A percentile compares a stretch with the other conserved stretches of the same genome.
phyloP scores from a whole-genome alignment of 2,797 vertebrate genomes.

The Huso huso region DNA sequence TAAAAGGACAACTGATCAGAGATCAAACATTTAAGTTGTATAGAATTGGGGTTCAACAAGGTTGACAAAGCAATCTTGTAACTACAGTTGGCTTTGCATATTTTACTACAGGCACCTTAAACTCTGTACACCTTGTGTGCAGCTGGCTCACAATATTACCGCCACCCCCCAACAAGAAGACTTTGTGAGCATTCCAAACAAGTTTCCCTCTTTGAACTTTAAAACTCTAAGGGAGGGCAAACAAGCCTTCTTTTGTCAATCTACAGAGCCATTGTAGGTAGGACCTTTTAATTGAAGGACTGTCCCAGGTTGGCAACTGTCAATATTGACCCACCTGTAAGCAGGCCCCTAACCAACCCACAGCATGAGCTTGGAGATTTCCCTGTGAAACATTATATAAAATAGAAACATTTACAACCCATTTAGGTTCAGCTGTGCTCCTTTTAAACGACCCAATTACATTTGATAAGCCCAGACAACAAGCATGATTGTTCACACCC shows the following conservation, averaged over 20 bases:
- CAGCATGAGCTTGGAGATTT: not conserved
- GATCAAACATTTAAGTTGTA: no score
- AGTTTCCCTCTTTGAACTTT: constrained; percentile 46
- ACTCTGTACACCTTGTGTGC: constrained; percentile 45
- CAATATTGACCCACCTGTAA: constrained; percentile 58
- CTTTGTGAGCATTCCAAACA: constrained; percentile 49
- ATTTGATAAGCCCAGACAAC: no score
- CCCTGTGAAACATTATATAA: not conserved
- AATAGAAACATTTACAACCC: not conserved
- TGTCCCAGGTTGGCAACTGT: constrained; percentile 48
- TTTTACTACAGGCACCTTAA: constrained; percentile 28
- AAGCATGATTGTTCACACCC: no score
- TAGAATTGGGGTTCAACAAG: no score
- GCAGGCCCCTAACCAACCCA: constrained; percentile 14
- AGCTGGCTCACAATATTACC: not conserved
- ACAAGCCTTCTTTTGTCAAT: constrained; percentile 45
- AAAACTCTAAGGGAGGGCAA: constrained; percentile 39
- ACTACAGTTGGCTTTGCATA: constrained; percentile 32
- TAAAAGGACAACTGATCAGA: no score
- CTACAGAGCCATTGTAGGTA: constrained; percentile 36
- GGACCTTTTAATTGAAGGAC: constrained; percentile 35
- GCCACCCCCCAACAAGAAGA: constrained; percentile 45
- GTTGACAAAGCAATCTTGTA: constrained; percentile 22
- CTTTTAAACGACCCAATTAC: no score
- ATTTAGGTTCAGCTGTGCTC: not conserved